Conservation (phyloP, 2,888 invertebrate genomes). For the Ceraclea dissimilis region DNA sequence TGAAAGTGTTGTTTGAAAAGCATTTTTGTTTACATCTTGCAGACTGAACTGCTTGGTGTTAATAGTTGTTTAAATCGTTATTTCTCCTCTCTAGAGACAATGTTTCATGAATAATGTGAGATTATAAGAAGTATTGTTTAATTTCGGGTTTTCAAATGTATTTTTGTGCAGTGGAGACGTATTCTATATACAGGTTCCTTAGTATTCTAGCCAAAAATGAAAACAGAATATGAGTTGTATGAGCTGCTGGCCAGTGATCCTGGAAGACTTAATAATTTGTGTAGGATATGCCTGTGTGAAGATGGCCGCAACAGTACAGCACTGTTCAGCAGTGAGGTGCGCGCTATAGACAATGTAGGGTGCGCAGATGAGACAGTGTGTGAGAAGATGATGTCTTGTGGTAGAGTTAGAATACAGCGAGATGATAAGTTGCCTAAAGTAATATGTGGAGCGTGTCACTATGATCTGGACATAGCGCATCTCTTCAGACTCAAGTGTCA, state of each 20-base stretch:
- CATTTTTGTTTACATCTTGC: not conserved
- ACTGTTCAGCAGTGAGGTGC: not conserved
- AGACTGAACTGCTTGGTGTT: not conserved
- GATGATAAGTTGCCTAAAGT: not conserved
- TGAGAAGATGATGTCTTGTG: not conserved
- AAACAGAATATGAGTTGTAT: not conserved
- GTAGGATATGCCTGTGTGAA: not conserved
- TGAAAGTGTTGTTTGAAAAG: not conserved
- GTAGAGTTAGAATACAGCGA: not conserved
- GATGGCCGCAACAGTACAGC: not conserved
- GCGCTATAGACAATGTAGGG: not conserved
- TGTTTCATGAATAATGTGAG: not conserved
- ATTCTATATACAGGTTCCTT: too few relatives aligned
- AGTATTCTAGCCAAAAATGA: too few relatives aligned
- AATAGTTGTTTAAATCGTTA: not conserved
- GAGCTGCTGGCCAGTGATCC: not conserved
- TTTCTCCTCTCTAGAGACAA: not conserved
- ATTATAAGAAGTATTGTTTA: too few relatives aligned
- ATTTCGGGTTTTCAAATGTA: too few relatives aligned
- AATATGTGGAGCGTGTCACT: not conserved
- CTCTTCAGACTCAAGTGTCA: conserved; percentile 3
- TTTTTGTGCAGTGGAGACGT: too few relatives aligned
- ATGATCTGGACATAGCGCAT: not conserved
- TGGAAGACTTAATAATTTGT: not conserved
- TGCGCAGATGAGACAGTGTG: not conserved